phyloP scores from a whole-genome alignment of 2,888 invertebrate genomes.

The Nomada fabriciana region DNA sequence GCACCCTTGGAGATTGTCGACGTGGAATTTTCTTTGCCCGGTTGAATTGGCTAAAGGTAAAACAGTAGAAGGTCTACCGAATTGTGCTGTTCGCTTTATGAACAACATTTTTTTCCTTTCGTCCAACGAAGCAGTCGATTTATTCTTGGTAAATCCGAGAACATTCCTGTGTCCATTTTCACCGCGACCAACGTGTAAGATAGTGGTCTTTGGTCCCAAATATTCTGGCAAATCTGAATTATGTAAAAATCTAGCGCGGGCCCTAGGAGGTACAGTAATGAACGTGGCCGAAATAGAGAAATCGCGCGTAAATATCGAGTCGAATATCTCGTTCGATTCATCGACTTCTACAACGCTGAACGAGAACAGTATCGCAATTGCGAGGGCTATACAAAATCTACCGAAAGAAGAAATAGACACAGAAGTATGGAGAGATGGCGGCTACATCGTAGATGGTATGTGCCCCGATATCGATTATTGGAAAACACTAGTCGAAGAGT shows the following conservation, averaged over 20 bases:
- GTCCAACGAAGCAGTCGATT: slow-evolving; percentile 85
- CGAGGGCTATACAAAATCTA: slow-evolving; percentile 80
- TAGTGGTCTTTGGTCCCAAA: slow-evolving; percentile 87
- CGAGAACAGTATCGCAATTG: slow-evolving; percentile 84
- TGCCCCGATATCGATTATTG: slow-evolving; percentile 85
- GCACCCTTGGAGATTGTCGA: slow-evolving; percentile 85
- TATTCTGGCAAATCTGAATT: slow-evolving; percentile 87
- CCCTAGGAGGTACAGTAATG: slow-evolving; percentile 85
- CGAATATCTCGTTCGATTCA: slow-evolving; percentile 84
- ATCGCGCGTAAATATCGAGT: slow-evolving; percentile 78
- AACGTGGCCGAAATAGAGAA: slow-evolving; percentile 79
- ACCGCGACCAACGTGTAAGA: slow-evolving; percentile 87
- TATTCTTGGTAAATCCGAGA: slow-evolving; percentile 88
- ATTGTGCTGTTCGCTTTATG: slow-evolving; percentile 87
- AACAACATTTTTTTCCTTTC: slow-evolving; percentile 88
- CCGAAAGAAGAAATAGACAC: slow-evolving; percentile 74
- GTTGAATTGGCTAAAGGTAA: slow-evolving; percentile 87
- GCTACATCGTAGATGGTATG: slow-evolving; percentile 88
- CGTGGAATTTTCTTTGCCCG: slow-evolving; percentile 88
- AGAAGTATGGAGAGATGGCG: slow-evolving; percentile 81
- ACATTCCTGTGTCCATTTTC: slow-evolving; percentile 86
- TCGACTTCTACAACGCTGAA: slow-evolving; percentile 84
- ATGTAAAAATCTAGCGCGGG: slow-evolving; percentile 86
- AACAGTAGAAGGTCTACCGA: slow-evolving; percentile 85
- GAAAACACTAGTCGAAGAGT: slow-evolving; percentile 83